Evolutionary conservation across 2,797 vertebrate genomes (phyloP), one percentile per base, ranked within the genome.

Genomic region (Zenarchopterus dispar): DNA sequence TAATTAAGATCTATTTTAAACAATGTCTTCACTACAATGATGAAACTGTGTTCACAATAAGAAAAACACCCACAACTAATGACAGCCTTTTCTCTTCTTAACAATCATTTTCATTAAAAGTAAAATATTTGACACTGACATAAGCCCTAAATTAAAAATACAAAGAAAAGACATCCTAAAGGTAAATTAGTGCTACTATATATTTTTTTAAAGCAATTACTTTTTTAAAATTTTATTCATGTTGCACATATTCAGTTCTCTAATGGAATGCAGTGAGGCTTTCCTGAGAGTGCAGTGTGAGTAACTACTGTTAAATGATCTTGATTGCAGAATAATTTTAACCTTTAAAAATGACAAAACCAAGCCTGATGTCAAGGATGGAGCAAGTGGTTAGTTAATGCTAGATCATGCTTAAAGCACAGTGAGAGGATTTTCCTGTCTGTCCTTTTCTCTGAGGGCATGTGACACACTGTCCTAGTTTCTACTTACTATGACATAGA

Each of bases 401-500:
- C 54, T 72, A 68, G 69, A 80, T 83, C 64, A 48, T 54, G 53
- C 66, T 75, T 56, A 56, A 24, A 56, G 55, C 55, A 31, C 58
- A 66, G 42, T 46, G 65, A 73, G 62, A 74, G 73, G 72, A 82
- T 78, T 78, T 83, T 58, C 54, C 49, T 26, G 47, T 72, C 70
- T 73, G 22, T 59, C 53, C 11, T 42, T 63, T 43, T 56, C 78
- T 77, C 68, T 57, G 64, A 70, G 51, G 62, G 65, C 36, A 67
- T 56, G 55, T 81, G 80, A 84, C 84, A 88, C 79, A 83, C 72
- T 91, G 88, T 90, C 81, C 88, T 72, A 88, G 18, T 78, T 88
- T 75, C 50, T 33, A 48, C 56, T 71, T 69, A 65, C 52, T 22
- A 62, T 76, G 80, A 72, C 79, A 74, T 65, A 78, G 60, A 85